Conservation (phyloP, 2,797 vertebrate species). For the Otus scops region DNA sequence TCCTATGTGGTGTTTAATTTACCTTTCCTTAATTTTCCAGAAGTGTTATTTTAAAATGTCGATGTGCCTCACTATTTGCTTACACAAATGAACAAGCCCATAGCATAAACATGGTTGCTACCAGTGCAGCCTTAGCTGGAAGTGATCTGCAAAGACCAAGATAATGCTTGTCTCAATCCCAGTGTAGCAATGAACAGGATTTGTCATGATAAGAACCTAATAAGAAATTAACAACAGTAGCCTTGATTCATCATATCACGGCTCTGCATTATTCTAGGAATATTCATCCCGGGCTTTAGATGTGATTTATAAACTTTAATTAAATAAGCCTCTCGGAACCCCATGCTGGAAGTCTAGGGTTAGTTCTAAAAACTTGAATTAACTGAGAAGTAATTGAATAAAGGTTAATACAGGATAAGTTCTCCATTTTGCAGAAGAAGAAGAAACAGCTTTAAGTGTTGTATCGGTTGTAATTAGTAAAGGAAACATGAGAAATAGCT, state of each 20-base stretch:
- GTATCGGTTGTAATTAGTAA: background rate
- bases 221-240: constrained; percentile 4
- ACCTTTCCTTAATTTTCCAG: background rate
- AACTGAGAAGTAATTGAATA: constrained; percentile 40
- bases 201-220: constrained; percentile 40
- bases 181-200: background rate
- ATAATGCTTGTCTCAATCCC: background rate
- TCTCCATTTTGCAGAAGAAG: background rate
- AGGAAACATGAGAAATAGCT: background rate
- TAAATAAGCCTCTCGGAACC: constrained; percentile 47
- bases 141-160: constrained; percentile 18
- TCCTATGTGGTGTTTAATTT: background rate
- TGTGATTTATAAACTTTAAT: constrained; percentile 50
- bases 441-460: background rate
- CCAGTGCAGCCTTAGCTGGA: background rate
- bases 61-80: background rate
- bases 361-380: constrained; percentile 28
- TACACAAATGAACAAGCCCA: background rate
- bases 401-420: constrained; percentile 5
- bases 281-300: background rate
- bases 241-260: background rate
- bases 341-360: background rate
- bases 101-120: background rate
- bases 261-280: background rate
- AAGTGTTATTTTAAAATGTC: background rate